phyloP scores from a whole-genome alignment of 2,888 invertebrate genomes.

The Pristionchus exspectatus region DNA sequence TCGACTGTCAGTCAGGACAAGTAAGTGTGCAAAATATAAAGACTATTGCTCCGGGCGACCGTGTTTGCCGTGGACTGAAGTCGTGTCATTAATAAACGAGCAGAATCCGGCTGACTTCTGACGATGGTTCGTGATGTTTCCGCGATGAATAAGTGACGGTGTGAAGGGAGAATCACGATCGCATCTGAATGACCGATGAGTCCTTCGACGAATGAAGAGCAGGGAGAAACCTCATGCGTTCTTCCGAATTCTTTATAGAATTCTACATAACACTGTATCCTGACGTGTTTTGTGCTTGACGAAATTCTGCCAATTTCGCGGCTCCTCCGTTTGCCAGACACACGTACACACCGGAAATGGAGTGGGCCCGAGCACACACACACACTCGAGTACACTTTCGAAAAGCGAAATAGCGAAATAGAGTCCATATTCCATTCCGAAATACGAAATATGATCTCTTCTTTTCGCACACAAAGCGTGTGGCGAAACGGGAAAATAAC shows the following conservation, averaged over 20 bases:
- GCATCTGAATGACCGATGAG: not conserved
- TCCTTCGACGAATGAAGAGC: too few species aligned
- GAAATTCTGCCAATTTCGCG: too few species aligned
- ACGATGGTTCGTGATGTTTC: constrained; percentile 13
- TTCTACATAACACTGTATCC: too few species aligned
- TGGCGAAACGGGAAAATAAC: not conserved
- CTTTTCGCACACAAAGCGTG: not conserved
- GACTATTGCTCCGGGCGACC: not conserved
- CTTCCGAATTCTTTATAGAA: too few species aligned
- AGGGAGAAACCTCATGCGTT: too few species aligned
- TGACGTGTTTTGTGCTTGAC: too few species aligned
- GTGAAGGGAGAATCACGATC: not conserved
- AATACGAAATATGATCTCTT: not conserved
- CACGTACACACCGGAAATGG: not conserved
- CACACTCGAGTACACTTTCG: not conserved
- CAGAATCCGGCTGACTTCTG: not conserved
- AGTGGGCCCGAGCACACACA: too few species aligned
- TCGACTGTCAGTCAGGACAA: not conserved
- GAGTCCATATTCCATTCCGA: not conserved
- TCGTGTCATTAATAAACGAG: not conserved
- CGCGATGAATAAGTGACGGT: constrained; percentile 1
- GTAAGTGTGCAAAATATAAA: not conserved
- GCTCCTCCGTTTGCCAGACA: not conserved
- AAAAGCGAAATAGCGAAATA: not conserved
- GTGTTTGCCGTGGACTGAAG: not conserved